Evolutionary conservation across 2,888 invertebrate species (phyloP).

Genomic region (Heliconius erato): DNA sequence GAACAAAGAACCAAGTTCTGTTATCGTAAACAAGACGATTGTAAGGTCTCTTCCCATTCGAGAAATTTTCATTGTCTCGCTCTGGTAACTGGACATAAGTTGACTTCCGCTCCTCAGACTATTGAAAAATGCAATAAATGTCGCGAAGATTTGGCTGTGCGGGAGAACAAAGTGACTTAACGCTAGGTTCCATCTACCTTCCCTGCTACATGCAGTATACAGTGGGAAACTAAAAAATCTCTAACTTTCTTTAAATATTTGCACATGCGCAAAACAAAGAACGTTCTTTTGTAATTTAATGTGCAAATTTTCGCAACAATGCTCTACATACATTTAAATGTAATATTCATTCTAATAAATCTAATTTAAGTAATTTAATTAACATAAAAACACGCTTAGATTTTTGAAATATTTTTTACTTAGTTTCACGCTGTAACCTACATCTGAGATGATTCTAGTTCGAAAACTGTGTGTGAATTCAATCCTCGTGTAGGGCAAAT

Average conservation of each 20-base stretch:
- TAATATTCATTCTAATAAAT: conserved; percentile 15
- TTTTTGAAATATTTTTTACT: not conserved
- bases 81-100: not conserved
- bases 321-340: conserved; percentile 15
- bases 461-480: no score
- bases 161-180: no score
- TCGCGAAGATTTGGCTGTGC: not conserved
- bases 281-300: not conserved
- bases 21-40: no score
- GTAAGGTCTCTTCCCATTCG: no score
- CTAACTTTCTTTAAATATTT: not conserved
- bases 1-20: not conserved
- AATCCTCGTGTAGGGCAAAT: no score
- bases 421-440: not conserved
- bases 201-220: not conserved
- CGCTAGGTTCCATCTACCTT: not conserved
- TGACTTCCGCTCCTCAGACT: no score
- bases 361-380: conserved; percentile 17
- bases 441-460: no score
- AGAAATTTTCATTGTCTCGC: not conserved
- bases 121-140: not conserved
- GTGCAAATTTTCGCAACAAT: conserved; percentile 22
- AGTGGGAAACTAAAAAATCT: not conserved
- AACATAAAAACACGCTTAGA: conserved; percentile 16
- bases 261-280: not conserved